phyloP scores from a whole-genome alignment of 2,113 vertebrate species.

The Phasianus colchicus region DNA sequence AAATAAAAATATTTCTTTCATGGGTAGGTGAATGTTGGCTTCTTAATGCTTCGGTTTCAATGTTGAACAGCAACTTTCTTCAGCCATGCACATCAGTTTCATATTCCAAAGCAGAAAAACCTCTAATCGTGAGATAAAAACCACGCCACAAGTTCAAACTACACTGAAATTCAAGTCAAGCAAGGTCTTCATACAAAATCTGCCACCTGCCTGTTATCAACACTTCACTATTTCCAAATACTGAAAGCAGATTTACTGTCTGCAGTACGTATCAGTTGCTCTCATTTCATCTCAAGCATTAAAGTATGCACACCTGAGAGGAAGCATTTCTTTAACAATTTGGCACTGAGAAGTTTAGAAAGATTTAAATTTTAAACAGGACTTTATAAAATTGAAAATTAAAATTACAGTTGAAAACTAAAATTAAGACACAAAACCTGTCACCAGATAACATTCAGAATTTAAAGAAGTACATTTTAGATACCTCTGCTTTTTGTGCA shows the following conservation, averaged over 20 bases:
- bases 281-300: neutral
- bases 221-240: constrained; percentile 14
- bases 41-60: neutral
- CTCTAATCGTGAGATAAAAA: neutral
- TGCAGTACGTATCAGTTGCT: neutral
- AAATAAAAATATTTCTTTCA: neutral
- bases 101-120: constrained; percentile 10
- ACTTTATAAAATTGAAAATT: neutral
- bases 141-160: constrained; percentile 19
- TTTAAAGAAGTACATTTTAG: neutral
- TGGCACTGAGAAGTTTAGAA: neutral
- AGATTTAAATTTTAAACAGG: neutral
- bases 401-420: neutral
- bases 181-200: constrained; percentile 27
- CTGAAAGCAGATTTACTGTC: constrained; percentile 13
- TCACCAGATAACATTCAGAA: neutral
- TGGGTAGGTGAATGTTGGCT: neutral
- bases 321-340: neutral
- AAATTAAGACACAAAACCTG: neutral
- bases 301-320: neutral
- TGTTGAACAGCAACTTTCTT: neutral
- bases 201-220: neutral
- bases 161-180: constrained; percentile 55
- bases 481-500: neutral
- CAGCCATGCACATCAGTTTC: neutral